Evolutionary conservation across 2,888 invertebrate genomes (phyloP).

Genomic region (Drosophila merina): DNA sequence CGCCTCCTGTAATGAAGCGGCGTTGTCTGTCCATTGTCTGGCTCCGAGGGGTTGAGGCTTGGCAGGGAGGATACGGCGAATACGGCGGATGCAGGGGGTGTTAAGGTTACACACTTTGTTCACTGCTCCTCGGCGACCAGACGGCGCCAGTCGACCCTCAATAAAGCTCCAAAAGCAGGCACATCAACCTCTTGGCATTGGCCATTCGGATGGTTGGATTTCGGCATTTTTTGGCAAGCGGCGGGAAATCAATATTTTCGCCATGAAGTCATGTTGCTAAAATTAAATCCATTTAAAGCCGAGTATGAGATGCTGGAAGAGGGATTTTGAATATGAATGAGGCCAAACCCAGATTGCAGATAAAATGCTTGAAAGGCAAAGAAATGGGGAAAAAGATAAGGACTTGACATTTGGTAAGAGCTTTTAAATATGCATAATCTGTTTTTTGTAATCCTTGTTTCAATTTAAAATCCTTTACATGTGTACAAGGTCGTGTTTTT

Average conservation of each 20-base stretch:
- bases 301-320: background rate
- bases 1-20: slow-evolving; percentile 52
- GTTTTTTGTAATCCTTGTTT: background rate
- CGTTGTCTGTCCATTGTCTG: slow-evolving; percentile 39
- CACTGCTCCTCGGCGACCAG: slow-evolving; percentile 57
- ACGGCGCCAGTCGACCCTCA: slow-evolving; percentile 62
- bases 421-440: background rate
- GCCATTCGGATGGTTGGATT: slow-evolving; percentile 8
- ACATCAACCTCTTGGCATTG: slow-evolving; percentile 33
- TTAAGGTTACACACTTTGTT: slow-evolving; percentile 71
- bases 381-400: slow-evolving; percentile 7
- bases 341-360: slow-evolving; percentile 1
- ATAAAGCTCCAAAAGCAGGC: slow-evolving; percentile 39
- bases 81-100: slow-evolving; percentile 33
- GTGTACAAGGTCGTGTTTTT: background rate
- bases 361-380: background rate
- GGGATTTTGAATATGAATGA: slow-evolving; percentile 8
- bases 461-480: background rate
- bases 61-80: background rate
- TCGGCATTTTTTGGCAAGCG: slow-evolving; percentile 54
- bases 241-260: slow-evolving; percentile 57
- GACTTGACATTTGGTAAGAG: slow-evolving; percentile 16
- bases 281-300: slow-evolving; percentile 54
- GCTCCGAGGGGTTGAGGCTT: slow-evolving; percentile 10
- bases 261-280: slow-evolving; percentile 55